Evolutionary conservation across 2,113 vertebrate species (phyloP).

Genomic region (Lasiurus cinereus): DNA sequence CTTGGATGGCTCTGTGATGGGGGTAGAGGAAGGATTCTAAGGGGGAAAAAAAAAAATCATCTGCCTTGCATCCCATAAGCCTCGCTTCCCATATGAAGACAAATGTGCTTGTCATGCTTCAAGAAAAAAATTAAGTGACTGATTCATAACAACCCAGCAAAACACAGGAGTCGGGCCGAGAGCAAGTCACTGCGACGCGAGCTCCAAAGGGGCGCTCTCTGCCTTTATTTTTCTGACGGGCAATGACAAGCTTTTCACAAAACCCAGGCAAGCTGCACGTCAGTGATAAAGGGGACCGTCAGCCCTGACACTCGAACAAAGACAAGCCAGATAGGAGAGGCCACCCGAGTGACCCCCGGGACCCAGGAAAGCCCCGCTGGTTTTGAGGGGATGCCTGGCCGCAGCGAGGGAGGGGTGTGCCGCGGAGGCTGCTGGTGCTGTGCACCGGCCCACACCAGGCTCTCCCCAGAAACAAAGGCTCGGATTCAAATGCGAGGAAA

Average conservation of each 20-base stretch:
- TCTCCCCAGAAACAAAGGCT: constrained; percentile 43
- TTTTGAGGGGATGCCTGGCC: neutral
- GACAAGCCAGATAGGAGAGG: constrained; percentile 31
- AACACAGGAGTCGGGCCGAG: constrained; percentile 29
- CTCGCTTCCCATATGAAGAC: constrained; percentile 20
- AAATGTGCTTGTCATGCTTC: constrained; percentile 39
- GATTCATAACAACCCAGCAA: constrained; percentile 59
- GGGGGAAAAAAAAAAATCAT: neutral
- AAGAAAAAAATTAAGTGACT: neutral
- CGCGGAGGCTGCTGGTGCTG: neutral
- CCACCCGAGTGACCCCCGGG: neutral
- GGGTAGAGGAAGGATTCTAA: neutral
- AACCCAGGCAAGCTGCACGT: constrained; percentile 60
- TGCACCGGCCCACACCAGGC: neutral
- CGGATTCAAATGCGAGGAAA: constrained; percentile 41
- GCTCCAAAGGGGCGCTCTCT: constrained; percentile 13
- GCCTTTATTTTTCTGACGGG: constrained; percentile 59
- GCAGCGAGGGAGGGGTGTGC: neutral
- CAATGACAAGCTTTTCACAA: constrained; percentile 63
- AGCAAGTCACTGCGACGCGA: constrained; percentile 8
- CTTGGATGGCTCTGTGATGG: neutral
- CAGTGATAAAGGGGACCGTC: constrained; percentile 54
- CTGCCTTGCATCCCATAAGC: constrained; percentile 16
- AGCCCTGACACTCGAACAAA: constrained; percentile 47
- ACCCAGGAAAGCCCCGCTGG: neutral